Evolutionary conservation across 2,797 vertebrate species (phyloP).

Genomic region (Poeciliopsis turneri): DNA sequence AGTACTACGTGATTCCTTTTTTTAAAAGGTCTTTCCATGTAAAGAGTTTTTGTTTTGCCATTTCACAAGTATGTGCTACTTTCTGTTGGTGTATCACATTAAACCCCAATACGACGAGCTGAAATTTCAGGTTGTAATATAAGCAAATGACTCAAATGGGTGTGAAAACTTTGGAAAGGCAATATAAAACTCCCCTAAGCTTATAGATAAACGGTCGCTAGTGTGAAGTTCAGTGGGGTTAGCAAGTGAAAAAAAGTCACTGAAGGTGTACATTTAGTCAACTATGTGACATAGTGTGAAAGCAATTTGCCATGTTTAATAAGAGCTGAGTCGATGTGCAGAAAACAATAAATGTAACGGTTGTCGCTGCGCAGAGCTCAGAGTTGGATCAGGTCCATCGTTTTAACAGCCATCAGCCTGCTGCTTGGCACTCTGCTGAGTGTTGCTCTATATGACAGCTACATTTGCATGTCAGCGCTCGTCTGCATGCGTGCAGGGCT

Average conservation of each 20-base stretch:
- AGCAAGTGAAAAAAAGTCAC: neutral
- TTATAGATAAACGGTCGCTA: neutral
- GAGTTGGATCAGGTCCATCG: slow-evolving; percentile 41
- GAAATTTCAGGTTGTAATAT: neutral
- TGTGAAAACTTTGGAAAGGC: neutral
- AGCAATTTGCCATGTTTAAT: neutral
- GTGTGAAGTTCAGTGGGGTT: neutral
- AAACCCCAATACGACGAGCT: neutral
- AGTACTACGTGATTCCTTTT: neutral
- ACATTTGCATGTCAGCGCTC: slow-evolving; percentile 56
- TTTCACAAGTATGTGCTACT: neutral
- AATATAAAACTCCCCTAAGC: neutral
- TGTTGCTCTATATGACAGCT: slow-evolving; percentile 51
- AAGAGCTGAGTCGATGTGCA: neutral
- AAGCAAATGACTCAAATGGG: neutral
- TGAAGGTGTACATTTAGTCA: neutral
- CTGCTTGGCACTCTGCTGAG: slow-evolving; percentile 39
- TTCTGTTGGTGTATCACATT: neutral
- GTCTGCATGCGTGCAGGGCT: slow-evolving; percentile 59
- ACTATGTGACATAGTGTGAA: neutral
- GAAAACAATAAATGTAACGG: slow-evolving; percentile 10
- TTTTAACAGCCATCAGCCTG: slow-evolving; percentile 22
- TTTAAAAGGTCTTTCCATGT: neutral
- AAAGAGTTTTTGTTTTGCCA: neutral
- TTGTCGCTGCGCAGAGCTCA: slow-evolving; percentile 2